Evolutionary conservation across 2,888 invertebrate species (phyloP).

Genomic region (Beris chalybata): DNA sequence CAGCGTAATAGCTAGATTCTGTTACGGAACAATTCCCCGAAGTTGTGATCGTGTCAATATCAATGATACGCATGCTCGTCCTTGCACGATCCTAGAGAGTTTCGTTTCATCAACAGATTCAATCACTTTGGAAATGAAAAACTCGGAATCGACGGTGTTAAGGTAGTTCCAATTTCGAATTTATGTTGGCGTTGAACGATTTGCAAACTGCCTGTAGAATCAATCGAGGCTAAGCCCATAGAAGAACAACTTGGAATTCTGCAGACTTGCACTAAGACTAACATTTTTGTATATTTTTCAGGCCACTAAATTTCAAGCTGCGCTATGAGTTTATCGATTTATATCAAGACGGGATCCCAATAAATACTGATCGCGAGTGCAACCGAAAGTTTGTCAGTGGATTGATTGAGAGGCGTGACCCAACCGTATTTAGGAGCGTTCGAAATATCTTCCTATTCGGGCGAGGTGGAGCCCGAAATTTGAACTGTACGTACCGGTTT

Average conservation of each 20-base stretch:
- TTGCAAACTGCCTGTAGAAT: too few relatives aligned
- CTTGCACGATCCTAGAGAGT: conserved; percentile 79
- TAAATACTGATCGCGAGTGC: conserved; percentile 68
- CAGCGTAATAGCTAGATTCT: conserved; percentile 77
- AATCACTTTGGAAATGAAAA: conserved; percentile 75
- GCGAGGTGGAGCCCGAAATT: conserved; percentile 78
- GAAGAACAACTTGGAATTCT: too few relatives aligned
- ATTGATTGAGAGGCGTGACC: conserved; percentile 59
- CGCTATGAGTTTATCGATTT: conserved; percentile 88
- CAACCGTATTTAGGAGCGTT: conserved; percentile 78
- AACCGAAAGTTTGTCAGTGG: conserved; percentile 75
- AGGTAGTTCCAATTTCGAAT: conserved; percentile 59
- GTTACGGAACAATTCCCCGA: conserved; percentile 77
- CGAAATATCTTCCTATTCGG: conserved; percentile 85
- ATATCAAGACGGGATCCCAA: conserved; percentile 80
- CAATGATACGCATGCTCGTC: conserved; percentile 62
- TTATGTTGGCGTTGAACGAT: too few relatives aligned
- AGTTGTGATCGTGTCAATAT: conserved; percentile 82
- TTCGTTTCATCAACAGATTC: conserved; percentile 81
- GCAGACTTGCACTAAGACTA: conserved; percentile 26
- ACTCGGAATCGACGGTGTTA: conserved; percentile 81
- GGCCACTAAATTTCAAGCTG: conserved; percentile 81
- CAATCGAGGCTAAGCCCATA: too few relatives aligned
- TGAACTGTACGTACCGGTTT: conserved; percentile 87
- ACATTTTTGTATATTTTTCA: conserved; percentile 50